Evolutionary conservation across 2,797 vertebrate species (phyloP).

Genomic region (Lagocephalus sceleratus): DNA sequence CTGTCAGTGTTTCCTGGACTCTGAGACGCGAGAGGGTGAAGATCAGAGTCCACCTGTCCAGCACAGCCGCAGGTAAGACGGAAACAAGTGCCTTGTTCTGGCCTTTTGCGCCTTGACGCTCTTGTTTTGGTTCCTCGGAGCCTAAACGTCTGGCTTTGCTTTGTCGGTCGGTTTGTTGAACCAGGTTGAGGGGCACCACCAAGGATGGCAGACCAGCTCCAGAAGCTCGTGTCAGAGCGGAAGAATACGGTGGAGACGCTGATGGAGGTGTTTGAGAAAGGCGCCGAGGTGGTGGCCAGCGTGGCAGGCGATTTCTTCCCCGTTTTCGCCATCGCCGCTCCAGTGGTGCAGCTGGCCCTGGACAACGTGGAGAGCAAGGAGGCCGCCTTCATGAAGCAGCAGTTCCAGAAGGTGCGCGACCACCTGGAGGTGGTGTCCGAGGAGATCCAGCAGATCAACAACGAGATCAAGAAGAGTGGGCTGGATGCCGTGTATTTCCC

Average conservation of each 20-base stretch:
- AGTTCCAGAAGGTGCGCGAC: conserved; percentile 79
- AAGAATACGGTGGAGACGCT: conserved; percentile 74
- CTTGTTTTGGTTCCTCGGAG: too few species aligned
- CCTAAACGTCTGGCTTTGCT: too few species aligned
- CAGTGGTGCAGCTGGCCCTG: conserved; percentile 71
- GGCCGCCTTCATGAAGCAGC: conserved; percentile 76
- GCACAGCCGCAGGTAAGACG: conserved; percentile 47
- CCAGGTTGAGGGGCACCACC: conserved; percentile 9
- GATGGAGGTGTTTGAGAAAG: conserved; percentile 79
- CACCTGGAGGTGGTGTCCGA: conserved; percentile 74
- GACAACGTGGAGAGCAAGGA: conserved; percentile 82
- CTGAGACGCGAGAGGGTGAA: conserved; percentile 32
- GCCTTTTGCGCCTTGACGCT: not conserved
- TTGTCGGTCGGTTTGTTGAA: conserved; percentile 19
- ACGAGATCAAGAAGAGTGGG: conserved; percentile 76
- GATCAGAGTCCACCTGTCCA: conserved; percentile 27
- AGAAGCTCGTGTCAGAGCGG: conserved; percentile 68
- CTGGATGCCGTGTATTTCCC: conserved; percentile 72
- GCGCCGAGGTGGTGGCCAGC: conserved; percentile 75
- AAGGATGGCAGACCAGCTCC: conserved; percentile 68
- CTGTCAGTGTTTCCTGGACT: conserved; percentile 54
- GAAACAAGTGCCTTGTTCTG: not conserved
- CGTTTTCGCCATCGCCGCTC: conserved; percentile 76
- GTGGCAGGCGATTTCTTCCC: conserved; percentile 78
- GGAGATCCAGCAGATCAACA: conserved; percentile 72